Evolutionary conservation across 1,140 invertebrate species (phyloP), one percentile per base, ranked within the genome.

Genomic region (Ceratina australensis): DNA sequence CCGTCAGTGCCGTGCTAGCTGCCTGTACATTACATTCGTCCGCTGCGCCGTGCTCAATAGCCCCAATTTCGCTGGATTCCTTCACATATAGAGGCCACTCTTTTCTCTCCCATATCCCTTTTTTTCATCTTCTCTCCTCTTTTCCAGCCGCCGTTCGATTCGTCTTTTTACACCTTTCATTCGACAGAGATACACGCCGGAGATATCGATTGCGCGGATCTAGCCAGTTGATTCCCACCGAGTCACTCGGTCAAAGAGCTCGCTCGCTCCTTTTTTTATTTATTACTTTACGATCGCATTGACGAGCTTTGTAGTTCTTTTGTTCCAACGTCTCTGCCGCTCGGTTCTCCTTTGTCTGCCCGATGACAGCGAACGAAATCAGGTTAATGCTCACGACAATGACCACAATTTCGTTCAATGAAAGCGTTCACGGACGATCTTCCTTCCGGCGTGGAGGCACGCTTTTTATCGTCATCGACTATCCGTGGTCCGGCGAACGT

Each of bases 11-110:
- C 26, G 47, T 59, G 65, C 78, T 54, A 54, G 50, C 33, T n/a
- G 65, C 63, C 73, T 83, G 78, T 83, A 78, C 78, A 78, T 84
- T 80, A 83, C 72, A 69, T 78, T 83, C 78, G 81, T 65, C 69
- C 77, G 61, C 56, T 78, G 49, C 26, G 61, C 57, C 52, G 24
- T 47, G 49, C 59, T 82, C 80, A 80, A 84, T 84, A 79, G 78
- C 80, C 42, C 69, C 82, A 64, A 83, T 83, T 84, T 42, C 78
- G 79, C 47, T 28, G 54, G 54, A 83, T 80, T 83, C 66, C 78
- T 83, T 69, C 67, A 52, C 56, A 72, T 69, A 82, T 57, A 20
- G 33, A 72, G 67, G 50, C 16, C 10, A 5, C 22, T 47, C 16
- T 7, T 28, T 33, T 18, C 18, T 28, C 22, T 13, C 56, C 56